Conservation (phyloP, 2,797 vertebrate species). For the Oreortyx pictus region DNA sequence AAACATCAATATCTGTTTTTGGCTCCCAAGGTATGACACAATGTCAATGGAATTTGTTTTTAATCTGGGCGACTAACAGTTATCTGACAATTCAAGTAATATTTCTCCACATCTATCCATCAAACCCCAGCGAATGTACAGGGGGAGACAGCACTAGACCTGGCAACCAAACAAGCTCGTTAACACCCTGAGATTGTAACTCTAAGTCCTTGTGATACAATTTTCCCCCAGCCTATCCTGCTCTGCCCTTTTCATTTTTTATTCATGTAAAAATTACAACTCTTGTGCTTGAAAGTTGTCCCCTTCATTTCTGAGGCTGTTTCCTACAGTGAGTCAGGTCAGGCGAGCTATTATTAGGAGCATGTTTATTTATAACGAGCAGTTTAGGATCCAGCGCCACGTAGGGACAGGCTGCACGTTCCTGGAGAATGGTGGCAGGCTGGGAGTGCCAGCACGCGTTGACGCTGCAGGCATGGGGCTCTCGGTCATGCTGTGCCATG, state of each 20-base stretch:
- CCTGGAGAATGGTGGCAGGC: slow-evolving; percentile 39
- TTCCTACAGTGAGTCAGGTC: slow-evolving; percentile 66
- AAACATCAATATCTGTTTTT: slow-evolving; percentile 63
- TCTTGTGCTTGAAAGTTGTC: slow-evolving; percentile 55
- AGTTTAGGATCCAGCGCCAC: slow-evolving; percentile 65
- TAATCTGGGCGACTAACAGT: slow-evolving; percentile 65
- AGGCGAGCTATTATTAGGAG: slow-evolving; percentile 75
- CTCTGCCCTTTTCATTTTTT: slow-evolving; percentile 60
- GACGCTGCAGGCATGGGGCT: not conserved
- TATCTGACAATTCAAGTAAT: slow-evolving; percentile 66
- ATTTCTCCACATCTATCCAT: slow-evolving; percentile 57
- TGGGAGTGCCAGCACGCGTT: not conserved
- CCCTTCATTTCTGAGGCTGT: slow-evolving; percentile 59
- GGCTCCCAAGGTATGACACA: slow-evolving; percentile 34
- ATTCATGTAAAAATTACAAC: slow-evolving; percentile 50
- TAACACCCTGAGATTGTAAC: slow-evolving; percentile 23
- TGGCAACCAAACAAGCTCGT: slow-evolving; percentile 14
- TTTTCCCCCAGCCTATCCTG: slow-evolving; percentile 15
- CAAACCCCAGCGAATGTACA: slow-evolving; percentile 22
- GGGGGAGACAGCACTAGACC: slow-evolving; percentile 15
- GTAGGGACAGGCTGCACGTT: slow-evolving; percentile 53
- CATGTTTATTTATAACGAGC: slow-evolving; percentile 76
- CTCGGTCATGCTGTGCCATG: not conserved
- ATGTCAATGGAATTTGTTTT: slow-evolving; percentile 63
- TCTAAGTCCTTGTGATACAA: not conserved